Evolutionary conservation across 2,797 vertebrate species (phyloP), one percentile per base, ranked within the genome.

Genomic region (Champsocephalus esox): DNA sequence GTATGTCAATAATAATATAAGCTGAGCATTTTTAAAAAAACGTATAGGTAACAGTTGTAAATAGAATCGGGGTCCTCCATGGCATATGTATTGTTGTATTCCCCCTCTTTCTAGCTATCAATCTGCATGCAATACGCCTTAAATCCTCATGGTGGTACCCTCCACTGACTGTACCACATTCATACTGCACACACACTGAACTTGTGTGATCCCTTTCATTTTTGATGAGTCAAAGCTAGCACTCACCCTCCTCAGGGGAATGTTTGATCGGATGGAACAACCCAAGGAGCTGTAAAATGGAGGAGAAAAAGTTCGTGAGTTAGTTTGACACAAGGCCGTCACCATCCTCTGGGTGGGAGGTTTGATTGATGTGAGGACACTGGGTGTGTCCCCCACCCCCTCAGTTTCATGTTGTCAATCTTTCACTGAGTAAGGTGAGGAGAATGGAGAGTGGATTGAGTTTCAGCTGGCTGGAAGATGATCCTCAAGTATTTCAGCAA

Each of bases 101-200:
- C n/a, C 3, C n/a, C 21, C 38, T 28, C 2, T 19, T 62, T 9
- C 38, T 32, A 48, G 13, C 32, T 28, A 3, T 54, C 8, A 60
- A 14, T 52, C 21, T 73, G 24, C 69, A 50, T 88, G 87, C 65
- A 82, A 62, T 89, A 65, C 80, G 79, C n/a, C 38, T 75, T 69
- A 24, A 66, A 66, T 85, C 91, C 91, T 85, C 77, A 76, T 0
- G 75, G 82, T 87, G 91, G 87, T 87, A 77, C 87, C 82, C 80
- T 90, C 48, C 73, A 62, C 84, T 85, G 84, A 64, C 76, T 73
- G 19, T 76, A 45, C 16, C 28, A 72, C 69, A 72, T 43, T 65
- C 50, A 52, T 3, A 58, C 57, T 58, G 46, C 34, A 60, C 38
- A 56, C 41, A 75, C 46, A 46, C 3, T 60, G 49, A 63, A 70